These are phyloP conservation scores for Corvus moneduloides DNA, from an alignment of 2,113 vertebrate species.

Conservation along the genomic window DNA sequence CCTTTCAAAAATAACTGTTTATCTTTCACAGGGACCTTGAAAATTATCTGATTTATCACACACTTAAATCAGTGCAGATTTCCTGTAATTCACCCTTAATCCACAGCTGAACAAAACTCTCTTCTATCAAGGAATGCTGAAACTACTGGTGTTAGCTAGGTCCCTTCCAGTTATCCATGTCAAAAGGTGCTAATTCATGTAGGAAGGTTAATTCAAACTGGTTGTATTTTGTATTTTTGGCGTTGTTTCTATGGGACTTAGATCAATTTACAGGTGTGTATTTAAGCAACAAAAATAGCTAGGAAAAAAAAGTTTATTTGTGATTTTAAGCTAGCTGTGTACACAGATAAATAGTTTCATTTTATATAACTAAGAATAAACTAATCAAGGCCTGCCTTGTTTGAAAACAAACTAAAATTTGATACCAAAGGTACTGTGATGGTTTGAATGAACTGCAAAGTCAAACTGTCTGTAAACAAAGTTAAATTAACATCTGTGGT, in stretches of 20 bases:
- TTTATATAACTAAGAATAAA: background rate
- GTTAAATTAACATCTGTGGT: background rate
- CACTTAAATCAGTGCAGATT: slow-evolving; percentile 3
- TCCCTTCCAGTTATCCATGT: background rate
- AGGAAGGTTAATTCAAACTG: background rate
- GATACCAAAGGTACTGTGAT: background rate
- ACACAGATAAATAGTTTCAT: background rate
- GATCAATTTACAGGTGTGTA: background rate
- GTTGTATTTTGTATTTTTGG: background rate
- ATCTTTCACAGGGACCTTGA: slow-evolving; percentile 25
- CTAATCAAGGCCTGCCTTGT: background rate
- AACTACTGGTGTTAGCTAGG: background rate
- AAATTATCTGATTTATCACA: background rate
- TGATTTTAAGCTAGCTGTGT: background rate
- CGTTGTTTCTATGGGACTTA: background rate
- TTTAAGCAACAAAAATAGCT: background rate
- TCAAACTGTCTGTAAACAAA: background rate
- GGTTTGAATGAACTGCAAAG: background rate
- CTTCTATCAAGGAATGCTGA: background rate
- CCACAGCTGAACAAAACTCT: background rate
- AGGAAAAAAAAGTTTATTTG: background rate
- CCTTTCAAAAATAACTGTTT: slow-evolving; percentile 40
- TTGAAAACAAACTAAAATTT: background rate
- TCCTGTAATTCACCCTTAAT: slow-evolving; percentile 33
- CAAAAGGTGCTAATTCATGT: background rate